Evolutionary conservation across 2,797 vertebrate genomes (phyloP), one percentile per base, ranked within the genome.

Genomic region (Anguilla anguilla): DNA sequence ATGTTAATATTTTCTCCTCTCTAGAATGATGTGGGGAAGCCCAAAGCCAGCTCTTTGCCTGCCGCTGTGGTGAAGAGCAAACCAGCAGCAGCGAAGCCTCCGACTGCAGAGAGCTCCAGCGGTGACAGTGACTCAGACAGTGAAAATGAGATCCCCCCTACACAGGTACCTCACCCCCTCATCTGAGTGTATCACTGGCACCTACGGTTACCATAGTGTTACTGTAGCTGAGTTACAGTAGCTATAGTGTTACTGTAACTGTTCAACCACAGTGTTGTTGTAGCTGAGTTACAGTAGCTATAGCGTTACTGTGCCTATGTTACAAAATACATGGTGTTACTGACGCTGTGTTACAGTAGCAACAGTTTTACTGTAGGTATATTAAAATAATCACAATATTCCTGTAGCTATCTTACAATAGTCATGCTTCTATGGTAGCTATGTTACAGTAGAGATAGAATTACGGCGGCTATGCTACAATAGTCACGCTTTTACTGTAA

Each of bases 131-230:
- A 84, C 84, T 89, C 83, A 5, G 86, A 84, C 1, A 69, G 61
- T 39, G 88, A 88, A 81, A 79, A 86, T 51, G 84, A 87, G 84
- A 92, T 91, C 89, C 87, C 90, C 2, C 90, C 90, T 39, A 87
- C 91, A 67, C 90, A 92, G 92, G 91, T 91, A 61, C 88, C 0
- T 9, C 3, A 28, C 15, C 49, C 35, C 46, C 19, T 5, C 31
- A n/a, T 88, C 25, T 19, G 17, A 49, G 51, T 64, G 53, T 64
- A 53, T 59, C 11, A 31, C 55, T 55, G 77, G 22, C 25, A 22
- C 4, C 13, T 61, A 59, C 39, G 22, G 39, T 43, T 4, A 4
- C 72, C 31, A 3, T 5, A 17, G 72, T 77, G 35, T 35, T 77
- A 55, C 53, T 55, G 53, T 15, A 55, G 53, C 53, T 55, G 7